Evolutionary conservation across 2,888 invertebrate genomes (phyloP).

Genomic region (Papilio elwesi): DNA sequence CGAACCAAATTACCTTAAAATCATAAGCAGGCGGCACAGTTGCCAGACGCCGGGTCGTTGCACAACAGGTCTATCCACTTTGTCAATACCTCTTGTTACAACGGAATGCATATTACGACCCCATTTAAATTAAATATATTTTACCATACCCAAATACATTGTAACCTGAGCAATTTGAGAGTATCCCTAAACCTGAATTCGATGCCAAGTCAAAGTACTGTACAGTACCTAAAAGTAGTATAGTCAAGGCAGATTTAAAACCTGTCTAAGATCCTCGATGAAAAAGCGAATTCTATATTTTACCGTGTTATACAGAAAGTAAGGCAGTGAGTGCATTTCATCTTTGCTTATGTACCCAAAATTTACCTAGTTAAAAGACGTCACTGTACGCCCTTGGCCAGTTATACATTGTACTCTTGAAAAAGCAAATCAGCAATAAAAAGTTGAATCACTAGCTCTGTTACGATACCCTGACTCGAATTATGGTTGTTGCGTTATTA

Average conservation of each 20-base stretch:
- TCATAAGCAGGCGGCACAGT: slow-evolving; percentile 53
- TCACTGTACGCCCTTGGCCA: background rate
- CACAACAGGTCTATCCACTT: slow-evolving; percentile 51
- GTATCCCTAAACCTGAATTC: too few relatives aligned
- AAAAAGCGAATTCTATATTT: too few relatives aligned
- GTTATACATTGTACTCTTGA: background rate
- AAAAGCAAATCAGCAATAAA: background rate
- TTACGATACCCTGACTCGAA: slow-evolving; percentile 25
- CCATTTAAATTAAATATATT: background rate
- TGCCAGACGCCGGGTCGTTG: slow-evolving; percentile 62
- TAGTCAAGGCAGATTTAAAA: too few relatives aligned
- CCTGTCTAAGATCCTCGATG: too few relatives aligned
- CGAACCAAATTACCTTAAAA: too few relatives aligned
- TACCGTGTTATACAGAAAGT: too few relatives aligned
- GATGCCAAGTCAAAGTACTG: too few relatives aligned
- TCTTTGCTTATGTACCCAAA: background rate
- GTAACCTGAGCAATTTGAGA: too few relatives aligned
- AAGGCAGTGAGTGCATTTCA: too few relatives aligned
- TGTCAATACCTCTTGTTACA: slow-evolving; percentile 12
- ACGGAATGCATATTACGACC: background rate
- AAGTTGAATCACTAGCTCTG: background rate
- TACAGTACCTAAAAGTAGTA: too few relatives aligned
- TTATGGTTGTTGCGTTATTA: slow-evolving; percentile 36
- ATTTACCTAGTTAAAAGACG: background rate
- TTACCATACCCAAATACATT: too few relatives aligned